A percentile compares a stretch with the other conserved stretches of the same genome.
phyloP scores from a whole-genome alignment of 2,113 vertebrate genomes.

The Melanocharis versteri region DNA sequence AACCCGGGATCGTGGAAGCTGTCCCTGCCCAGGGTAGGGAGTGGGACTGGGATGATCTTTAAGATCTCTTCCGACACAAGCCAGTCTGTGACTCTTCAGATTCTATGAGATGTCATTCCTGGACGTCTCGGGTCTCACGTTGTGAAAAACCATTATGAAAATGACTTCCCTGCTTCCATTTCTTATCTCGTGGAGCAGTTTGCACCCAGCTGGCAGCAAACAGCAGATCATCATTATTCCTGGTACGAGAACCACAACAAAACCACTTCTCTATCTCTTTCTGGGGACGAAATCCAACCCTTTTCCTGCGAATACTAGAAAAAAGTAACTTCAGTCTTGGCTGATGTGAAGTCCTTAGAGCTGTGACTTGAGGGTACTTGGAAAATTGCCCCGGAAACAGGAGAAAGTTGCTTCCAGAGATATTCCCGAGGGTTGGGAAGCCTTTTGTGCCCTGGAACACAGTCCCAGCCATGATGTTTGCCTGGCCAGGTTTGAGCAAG shows the following conservation, averaged over 20 bases:
- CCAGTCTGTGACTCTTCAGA: background rate
- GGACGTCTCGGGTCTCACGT: background rate
- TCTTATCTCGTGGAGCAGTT: background rate
- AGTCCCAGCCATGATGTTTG: background rate
- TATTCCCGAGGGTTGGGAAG: background rate
- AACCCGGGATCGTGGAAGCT: rapidly evolving
- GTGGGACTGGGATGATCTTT: background rate
- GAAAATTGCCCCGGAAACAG: background rate
- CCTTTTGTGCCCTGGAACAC: background rate
- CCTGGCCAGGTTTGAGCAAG: background rate
- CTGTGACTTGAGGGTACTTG: background rate
- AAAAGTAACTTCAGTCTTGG: background rate
- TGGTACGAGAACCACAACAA: background rate
- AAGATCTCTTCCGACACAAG: background rate
- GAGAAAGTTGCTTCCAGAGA: background rate
- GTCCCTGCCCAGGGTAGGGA: background rate
- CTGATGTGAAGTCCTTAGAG: background rate
- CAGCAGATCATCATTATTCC: background rate
- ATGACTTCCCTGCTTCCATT: background rate
- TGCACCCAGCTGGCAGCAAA: background rate
- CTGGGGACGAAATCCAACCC: background rate
- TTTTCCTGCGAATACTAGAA: background rate
- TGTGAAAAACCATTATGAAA: background rate
- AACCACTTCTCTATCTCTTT: background rate
- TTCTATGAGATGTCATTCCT: background rate